phyloP scores from a whole-genome alignment of 2,113 vertebrate genomes.

The Tragelaphus buxtoni region DNA sequence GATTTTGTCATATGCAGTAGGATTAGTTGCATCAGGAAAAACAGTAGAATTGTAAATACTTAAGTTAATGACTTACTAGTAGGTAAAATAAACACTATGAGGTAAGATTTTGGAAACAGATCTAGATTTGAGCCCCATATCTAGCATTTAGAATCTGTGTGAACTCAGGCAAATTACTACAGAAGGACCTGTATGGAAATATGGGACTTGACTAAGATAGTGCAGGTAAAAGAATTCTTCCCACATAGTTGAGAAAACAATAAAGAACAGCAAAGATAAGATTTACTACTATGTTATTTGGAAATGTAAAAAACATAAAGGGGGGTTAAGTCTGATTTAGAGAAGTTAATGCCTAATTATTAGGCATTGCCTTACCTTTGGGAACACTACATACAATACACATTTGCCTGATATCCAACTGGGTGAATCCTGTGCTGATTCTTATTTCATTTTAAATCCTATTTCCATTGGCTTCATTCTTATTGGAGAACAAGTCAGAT shows the following conservation, averaged over 20 bases:
- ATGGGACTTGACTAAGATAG: background rate
- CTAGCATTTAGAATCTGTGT: background rate
- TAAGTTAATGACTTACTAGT: background rate
- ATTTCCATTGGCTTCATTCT: background rate
- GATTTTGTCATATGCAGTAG: background rate
- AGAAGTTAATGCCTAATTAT: background rate
- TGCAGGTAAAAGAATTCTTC: background rate
- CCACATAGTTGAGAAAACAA: background rate
- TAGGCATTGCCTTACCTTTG: background rate
- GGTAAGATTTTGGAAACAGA: background rate
- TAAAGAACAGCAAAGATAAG: background rate
- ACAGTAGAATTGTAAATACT: background rate
- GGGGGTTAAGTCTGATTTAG: background rate
- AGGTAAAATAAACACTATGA: background rate
- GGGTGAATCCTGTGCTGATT: background rate
- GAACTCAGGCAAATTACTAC: background rate
- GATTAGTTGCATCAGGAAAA: background rate
- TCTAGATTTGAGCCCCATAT: background rate
- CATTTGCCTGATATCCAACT: background rate
- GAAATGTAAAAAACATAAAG: background rate
- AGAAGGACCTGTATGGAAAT: background rate
- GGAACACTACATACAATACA: background rate
- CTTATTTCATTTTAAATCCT: background rate
- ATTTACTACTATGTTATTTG: background rate
- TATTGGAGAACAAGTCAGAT: background rate